These are phyloP conservation scores for Capreolus pygargus DNA, from an alignment of 2,113 vertebrate species.

Conservation along the genomic window DNA sequence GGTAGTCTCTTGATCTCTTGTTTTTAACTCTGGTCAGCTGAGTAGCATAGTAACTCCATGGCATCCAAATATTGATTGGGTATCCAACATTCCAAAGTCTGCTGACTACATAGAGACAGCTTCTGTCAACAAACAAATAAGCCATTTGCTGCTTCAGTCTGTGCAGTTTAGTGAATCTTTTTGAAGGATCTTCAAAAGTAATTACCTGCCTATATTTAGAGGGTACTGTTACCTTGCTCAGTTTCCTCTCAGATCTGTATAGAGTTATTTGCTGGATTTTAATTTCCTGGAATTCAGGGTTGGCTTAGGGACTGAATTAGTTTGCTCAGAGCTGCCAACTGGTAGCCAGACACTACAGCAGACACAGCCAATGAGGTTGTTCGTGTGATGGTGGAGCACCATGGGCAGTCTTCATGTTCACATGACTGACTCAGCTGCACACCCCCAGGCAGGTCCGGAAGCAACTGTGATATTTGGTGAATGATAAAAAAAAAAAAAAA, in stretches of 20 bases:
- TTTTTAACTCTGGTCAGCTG: conserved; percentile 22
- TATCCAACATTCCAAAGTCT: conserved; percentile 75
- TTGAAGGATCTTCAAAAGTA: conserved; percentile 59
- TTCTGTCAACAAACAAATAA: conserved; percentile 78
- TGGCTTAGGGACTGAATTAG: not conserved
- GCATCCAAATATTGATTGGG: conserved; percentile 80
- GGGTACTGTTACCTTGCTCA: not conserved
- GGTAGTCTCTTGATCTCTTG: conserved; percentile 50
- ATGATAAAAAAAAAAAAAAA: not conserved
- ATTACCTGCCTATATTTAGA: conserved; percentile 72
- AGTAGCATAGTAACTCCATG: conserved; percentile 77
- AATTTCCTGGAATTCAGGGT: conserved; percentile 56
- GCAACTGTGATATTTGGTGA: not conserved
- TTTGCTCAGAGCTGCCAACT: conserved; percentile 63
- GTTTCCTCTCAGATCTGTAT: not conserved
- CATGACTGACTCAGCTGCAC: not conserved
- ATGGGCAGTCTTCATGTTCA: conserved; percentile 70
- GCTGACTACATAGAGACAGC: conserved; percentile 74
- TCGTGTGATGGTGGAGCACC: fast-evolving
- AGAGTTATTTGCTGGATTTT: not conserved
- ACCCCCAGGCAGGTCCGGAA: not conserved
- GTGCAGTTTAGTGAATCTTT: conserved; percentile 58
- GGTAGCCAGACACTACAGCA: conserved; percentile 44
- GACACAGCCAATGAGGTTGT: conserved; percentile 16
- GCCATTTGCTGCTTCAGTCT: conserved; percentile 20